Evolutionary conservation across 2,113 vertebrate species (phyloP), one percentile per base, ranked within the genome.

Genomic region (Saimiri boliviensis): DNA sequence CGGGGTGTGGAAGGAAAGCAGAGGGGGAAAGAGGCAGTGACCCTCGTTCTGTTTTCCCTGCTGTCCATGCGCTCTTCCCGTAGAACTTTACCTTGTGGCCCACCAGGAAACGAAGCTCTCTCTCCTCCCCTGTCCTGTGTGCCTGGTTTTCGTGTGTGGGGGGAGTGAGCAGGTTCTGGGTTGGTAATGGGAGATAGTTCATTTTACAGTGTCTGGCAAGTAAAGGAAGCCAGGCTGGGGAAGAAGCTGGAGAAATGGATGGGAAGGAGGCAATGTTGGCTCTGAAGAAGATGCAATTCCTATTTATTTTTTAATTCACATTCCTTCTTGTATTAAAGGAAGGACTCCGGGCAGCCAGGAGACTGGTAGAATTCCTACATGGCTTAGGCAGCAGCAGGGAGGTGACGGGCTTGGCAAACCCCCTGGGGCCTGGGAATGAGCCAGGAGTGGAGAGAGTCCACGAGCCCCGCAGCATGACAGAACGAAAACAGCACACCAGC

Each of bases 11-110:
- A 23, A 58, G 47, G 58, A 54, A 52, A 86, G 79, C 30, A 45
- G 32, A 66, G 37, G 17, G 17, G 70, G 23, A 13, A 35, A 32
- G 40, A 32, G 16, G 3, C 14, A 1, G 35, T 19, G 45, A 14
- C 58, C 1, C 0, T 35, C 8, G 30, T 25, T 58, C 13, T 0
- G 0, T 20, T 35, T 19, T 56, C 23, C 17, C n/a, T 5, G 0
- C 52, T 30, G 5, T 49, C 56, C n/a, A 23, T 5, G 0, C 76
- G 74, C 63, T 60, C 42, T 21, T 49, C 63, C 17, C 3, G 6
- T 3, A n/a, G 68, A 77, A 73, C 58, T 93, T 68, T 52, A 4
- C 47, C 73, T 40, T 47, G 37, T 32, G 54, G 93, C 25, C 60
- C n/a, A 1, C 20, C 11, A 4, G 17, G 25, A 54, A 14, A 0